These are phyloP conservation scores for Spizaetus ornatus DNA, from an alignment of 2,113 vertebrate species.

Conservation along the genomic window DNA sequence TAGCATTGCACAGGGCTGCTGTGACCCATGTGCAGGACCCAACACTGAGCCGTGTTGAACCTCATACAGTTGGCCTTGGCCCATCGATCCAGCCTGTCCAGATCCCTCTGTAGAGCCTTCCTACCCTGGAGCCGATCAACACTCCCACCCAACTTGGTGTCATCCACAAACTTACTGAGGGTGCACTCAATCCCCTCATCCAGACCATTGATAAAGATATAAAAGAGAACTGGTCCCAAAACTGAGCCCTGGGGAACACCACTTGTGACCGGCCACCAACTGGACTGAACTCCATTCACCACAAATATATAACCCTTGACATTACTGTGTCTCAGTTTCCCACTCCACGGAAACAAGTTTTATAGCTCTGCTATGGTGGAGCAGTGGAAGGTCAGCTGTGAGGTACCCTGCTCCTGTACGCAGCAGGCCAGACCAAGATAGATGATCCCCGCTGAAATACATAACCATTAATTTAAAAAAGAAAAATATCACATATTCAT, in stretches of 20 bases:
- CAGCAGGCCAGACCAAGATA: neutral
- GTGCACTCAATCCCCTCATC: neutral
- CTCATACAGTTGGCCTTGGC: accelerated
- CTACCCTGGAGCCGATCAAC: neutral
- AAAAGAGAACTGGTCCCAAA: neutral
- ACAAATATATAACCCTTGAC: neutral
- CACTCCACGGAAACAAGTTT: neutral
- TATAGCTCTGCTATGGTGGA: neutral
- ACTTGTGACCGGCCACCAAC: neutral
- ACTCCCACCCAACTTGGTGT: too few species aligned
- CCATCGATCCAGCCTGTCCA: neutral
- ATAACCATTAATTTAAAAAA: neutral
- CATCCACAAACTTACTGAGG: neutral
- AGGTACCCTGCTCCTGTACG: neutral
- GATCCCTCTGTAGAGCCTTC: neutral
- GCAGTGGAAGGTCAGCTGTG: neutral
- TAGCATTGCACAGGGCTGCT: accelerated
- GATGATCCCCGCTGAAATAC: neutral
- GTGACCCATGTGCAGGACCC: neutral
- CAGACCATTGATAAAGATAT: neutral
- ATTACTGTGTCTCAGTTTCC: neutral
- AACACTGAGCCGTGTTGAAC: neutral
- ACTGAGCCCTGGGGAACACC: neutral
- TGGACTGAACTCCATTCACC: neutral
- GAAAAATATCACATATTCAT: neutral